These are phyloP conservation scores for Hydrozoanthus tunicans DNA, from an alignment of 64 coral and sea anemone genomes.

Conservation along the genomic window DNA sequence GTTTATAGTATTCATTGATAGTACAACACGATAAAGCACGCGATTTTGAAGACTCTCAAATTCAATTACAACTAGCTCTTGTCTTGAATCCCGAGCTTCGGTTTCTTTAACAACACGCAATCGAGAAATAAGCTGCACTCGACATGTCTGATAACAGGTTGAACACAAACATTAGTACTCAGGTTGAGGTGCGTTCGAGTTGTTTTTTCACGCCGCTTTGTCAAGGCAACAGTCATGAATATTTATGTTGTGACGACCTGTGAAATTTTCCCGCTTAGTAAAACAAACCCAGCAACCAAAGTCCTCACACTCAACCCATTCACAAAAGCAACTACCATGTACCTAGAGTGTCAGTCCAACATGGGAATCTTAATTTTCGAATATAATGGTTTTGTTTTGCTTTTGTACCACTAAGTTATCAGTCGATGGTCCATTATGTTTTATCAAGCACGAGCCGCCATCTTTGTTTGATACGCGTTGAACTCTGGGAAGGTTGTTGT, in stretches of 20 bases:
- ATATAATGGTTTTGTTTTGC: background rate
- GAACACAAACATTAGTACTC: background rate
- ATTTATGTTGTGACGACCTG: background rate
- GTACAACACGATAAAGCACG: background rate
- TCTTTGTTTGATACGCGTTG: background rate
- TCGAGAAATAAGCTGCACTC: background rate
- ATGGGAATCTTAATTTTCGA: no score
- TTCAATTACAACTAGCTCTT: background rate
- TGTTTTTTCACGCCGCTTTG: slow-evolving; percentile 57
- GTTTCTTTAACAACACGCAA: background rate
- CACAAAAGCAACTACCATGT: background rate
- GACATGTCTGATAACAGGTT: background rate
- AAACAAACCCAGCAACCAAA: background rate
- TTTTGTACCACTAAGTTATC: no score
- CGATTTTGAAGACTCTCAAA: background rate
- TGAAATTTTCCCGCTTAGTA: slow-evolving; percentile 39
- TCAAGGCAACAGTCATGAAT: slow-evolving; percentile 64
- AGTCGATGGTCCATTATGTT: background rate
- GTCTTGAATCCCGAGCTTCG: background rate
- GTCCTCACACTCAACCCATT: background rate
- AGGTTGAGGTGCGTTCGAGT: background rate
- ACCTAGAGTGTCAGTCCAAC: no score
- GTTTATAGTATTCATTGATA: background rate
- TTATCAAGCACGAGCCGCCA: background rate
- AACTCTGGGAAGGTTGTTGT: slow-evolving; percentile 32